These are phyloP conservation scores for Psettodes erumei DNA, from an alignment of 2,113 vertebrate genomes.

Conservation along the genomic window DNA sequence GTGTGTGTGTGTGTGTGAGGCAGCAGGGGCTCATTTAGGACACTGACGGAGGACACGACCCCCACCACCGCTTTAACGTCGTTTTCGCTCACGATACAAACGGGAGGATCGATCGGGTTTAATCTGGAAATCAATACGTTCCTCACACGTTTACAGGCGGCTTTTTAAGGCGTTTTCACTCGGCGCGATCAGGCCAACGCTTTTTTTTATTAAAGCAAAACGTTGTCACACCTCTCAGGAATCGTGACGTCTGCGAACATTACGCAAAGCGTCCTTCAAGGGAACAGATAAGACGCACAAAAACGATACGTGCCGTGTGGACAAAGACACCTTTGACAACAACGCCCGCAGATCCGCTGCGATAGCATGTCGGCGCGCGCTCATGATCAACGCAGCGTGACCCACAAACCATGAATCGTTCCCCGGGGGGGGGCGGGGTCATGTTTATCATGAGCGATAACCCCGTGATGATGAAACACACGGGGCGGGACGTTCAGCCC, in stretches of 20 bases:
- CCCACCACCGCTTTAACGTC: neutral
- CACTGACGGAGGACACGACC: slow-evolving; percentile 5
- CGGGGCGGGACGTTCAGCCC: too few relatives aligned
- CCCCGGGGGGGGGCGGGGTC: too few relatives aligned
- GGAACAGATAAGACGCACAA: neutral
- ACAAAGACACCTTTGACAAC: neutral
- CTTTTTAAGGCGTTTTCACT: too few relatives aligned
- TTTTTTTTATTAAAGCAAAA: neutral
- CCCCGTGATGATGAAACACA: neutral
- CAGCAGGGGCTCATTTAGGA: too few relatives aligned
- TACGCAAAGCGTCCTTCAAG: neutral
- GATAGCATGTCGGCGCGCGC: neutral
- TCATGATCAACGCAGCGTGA: slow-evolving; percentile 51
- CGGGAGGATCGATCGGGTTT: slow-evolving; percentile 49
- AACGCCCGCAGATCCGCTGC: neutral
- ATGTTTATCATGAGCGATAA: slow-evolving; percentile 1
- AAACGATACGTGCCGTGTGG: neutral
- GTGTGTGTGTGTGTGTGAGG: neutral
- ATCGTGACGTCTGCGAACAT: neutral
- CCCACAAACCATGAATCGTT: neutral
- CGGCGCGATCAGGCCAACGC: too few relatives aligned
- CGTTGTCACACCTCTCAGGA: neutral
- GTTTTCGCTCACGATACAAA: slow-evolving; percentile 32
- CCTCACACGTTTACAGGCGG: slow-evolving; percentile 30
- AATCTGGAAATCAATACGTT: slow-evolving; percentile 44